phyloP scores from a whole-genome alignment of 2,888 invertebrate species.

The Cetonia aurata region DNA sequence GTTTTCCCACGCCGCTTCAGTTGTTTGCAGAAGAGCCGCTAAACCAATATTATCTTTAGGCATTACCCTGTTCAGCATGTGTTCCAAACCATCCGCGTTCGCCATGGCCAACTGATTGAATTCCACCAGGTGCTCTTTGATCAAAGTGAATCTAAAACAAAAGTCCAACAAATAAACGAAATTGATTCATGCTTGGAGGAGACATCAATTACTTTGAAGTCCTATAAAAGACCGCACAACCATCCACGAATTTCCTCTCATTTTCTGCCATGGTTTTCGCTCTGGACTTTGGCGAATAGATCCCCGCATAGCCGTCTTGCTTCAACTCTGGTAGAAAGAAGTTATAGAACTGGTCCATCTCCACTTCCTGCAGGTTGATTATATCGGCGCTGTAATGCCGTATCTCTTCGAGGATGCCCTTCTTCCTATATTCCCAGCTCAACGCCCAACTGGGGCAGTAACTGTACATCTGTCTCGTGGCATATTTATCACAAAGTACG shows the following conservation, averaged over 20 bases:
- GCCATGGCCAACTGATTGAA: slow-evolving; percentile 99
- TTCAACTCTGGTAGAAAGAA: slow-evolving; percentile 96
- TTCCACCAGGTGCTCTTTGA: slow-evolving; percentile 97
- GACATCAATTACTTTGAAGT: slow-evolving; percentile 81
- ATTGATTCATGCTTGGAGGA: background rate
- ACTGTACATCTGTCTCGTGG: slow-evolving; percentile 98
- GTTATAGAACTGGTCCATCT: slow-evolving; percentile 98
- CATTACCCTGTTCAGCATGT: slow-evolving; percentile 99
- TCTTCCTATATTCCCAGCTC: slow-evolving; percentile 98
- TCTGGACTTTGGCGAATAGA: slow-evolving; percentile 97
- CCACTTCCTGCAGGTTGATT: slow-evolving; percentile 96
- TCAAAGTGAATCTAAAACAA: slow-evolving; percentile 85
- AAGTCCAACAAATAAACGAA: background rate
- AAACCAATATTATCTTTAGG: slow-evolving; percentile 99
- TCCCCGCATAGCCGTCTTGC: slow-evolving; percentile 92
- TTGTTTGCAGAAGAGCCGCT: slow-evolving; percentile 94
- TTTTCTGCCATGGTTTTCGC: slow-evolving; percentile 98
- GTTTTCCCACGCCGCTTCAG: slow-evolving; percentile 94
- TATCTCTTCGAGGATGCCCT: slow-evolving; percentile 96
- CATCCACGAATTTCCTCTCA: slow-evolving; percentile 97
- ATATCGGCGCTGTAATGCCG: slow-evolving; percentile 97
- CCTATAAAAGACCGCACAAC: slow-evolving; percentile 98
- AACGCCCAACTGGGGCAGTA: slow-evolving; percentile 99
- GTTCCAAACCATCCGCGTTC: slow-evolving; percentile 97
- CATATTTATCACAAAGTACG: slow-evolving; percentile 98